These are phyloP conservation scores for Meganola albula DNA, from an alignment of 2,888 invertebrate species.

Conservation along the genomic window DNA sequence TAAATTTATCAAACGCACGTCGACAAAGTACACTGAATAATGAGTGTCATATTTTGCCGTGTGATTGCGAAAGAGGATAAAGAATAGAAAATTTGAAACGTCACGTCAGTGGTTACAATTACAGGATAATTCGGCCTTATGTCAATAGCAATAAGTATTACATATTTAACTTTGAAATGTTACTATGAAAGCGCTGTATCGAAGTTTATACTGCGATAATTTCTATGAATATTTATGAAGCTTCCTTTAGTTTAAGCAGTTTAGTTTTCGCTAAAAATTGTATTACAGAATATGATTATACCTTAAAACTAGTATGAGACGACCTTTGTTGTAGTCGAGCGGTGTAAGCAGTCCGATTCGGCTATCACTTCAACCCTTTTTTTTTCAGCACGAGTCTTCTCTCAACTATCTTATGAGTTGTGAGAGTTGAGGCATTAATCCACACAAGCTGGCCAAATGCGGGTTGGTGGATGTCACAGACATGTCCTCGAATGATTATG, in stretches of 20 bases:
- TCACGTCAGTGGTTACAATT: background rate
- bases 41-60: conserved; percentile 66
- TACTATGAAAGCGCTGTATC: conserved; percentile 28
- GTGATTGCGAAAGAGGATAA: conserved; percentile 66
- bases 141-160: background rate
- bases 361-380: too few species aligned
- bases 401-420: too few species aligned
- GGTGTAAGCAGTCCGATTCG: too few species aligned
- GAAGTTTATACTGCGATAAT: conserved; percentile 45
- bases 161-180: background rate
- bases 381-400: too few species aligned
- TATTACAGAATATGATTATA: conserved; percentile 7
- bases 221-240: conserved; percentile 67
- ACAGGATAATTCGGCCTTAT: background rate
- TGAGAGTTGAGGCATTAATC: too few species aligned
- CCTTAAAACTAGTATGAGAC: background rate
- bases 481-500: too few species aligned
- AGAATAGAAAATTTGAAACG: conserved; percentile 46
- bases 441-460: too few species aligned
- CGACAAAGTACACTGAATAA: conserved; percentile 65
- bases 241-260: conserved; percentile 52
- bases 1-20: conserved; percentile 61
- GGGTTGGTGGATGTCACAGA: too few species aligned
- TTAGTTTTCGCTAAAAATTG: conserved; percentile 32
- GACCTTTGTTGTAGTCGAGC: too few species aligned